Base-by-base conservation (phyloP, 2,888 invertebrate species). In the Bembecia ichneumoniformis region DNA sequence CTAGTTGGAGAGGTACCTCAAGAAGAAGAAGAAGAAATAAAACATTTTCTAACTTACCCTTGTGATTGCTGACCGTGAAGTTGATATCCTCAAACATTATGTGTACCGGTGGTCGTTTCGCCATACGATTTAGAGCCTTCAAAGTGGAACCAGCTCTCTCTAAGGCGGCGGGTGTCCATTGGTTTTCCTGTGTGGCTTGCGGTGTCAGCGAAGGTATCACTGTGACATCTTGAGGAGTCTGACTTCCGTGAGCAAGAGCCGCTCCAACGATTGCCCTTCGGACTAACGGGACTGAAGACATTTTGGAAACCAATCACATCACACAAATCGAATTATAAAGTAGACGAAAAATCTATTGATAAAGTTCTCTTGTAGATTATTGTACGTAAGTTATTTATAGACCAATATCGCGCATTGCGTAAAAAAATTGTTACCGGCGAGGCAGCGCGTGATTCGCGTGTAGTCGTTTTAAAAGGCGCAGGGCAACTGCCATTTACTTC, bases 51-150 rank as follows among this genome's bases (percentile, higher is more conserved):
- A 28, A 28, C 62, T 58, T 68, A 86, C 87, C 83, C 72, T 77
- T 81, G 54, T 73, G 67, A 1, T 87, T 79, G 57, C 73, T 81
- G 34, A 89, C 89, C 0, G 88, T 86, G 58, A 87, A 90, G 14
- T 70, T 81, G 51, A 91, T 59, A 70, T 91, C 90, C 64, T 90
- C 89, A 64, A 91, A 91, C 45, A 89, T 72, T 44, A 91, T 82
- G 59, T 90, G 86, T 3, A 91, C 88, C 0, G 89, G 89, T 3
- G 90, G 89, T 54, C 89, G 71, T 59, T 89, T 90, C 0, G 90
- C 89, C 79, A 89, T 87, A 15, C 86, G 86, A 54, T 88, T 88
- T 14, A 89, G 61, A 4, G 88, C 88, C 52, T 87, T 88, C 51
- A 89, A 66, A 3, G 88, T 84, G 0, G 83, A 82, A 16, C 88